Evolutionary conservation across 2,888 invertebrate species (phyloP), one percentile per base, ranked within the genome.

Genomic region (Trichogramma dendrolimi): DNA sequence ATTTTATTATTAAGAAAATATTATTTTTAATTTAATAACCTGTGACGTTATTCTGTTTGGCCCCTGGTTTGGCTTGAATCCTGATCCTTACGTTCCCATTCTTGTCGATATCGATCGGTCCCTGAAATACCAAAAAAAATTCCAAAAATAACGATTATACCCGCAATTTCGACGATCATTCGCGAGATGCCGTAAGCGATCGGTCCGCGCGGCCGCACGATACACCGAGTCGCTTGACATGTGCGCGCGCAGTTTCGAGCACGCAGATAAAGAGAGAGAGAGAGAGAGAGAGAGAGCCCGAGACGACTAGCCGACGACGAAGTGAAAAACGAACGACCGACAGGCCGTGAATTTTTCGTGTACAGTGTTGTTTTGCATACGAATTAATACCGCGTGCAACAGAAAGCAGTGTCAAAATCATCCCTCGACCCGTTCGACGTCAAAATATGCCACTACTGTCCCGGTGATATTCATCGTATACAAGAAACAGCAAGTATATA

Each of bases 1-100:
- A n/a, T 27, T 27, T 27, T 27, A 2, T 27, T 27, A 14, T 10
- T 53, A 53, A 44, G 3, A 55, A 41, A 38, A 49, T 43, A 50
- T 51, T 38, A 51, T 48, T 6, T 41, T 56, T 38, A 4, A 14
- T 10, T 50, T 4, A 50, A 50, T 8, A 7, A 83, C 85, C 86
- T 64, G 88, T 88, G 60, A 91, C 83, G 52, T 82, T 80, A 74
- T 87, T 90, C 60, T 83, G 82, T 78, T 89, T 90, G 0, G 90
- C 87, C 52, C 90, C 90, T 27, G 90, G 90, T 75, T 90, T 91
- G 0, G 89, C 90, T 62, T 86, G 81, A 65, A 90, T 82, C 72
- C 84, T 83, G 40, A 90, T 83, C 10, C 80, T 73, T 62, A 90
- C 83, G 71, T 85, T 84, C 39, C 87, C 87, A 52, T 78, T 73